Base-by-base conservation (phyloP, 23 tunicate genomes). In the Trididemnum miniatum region DNA sequence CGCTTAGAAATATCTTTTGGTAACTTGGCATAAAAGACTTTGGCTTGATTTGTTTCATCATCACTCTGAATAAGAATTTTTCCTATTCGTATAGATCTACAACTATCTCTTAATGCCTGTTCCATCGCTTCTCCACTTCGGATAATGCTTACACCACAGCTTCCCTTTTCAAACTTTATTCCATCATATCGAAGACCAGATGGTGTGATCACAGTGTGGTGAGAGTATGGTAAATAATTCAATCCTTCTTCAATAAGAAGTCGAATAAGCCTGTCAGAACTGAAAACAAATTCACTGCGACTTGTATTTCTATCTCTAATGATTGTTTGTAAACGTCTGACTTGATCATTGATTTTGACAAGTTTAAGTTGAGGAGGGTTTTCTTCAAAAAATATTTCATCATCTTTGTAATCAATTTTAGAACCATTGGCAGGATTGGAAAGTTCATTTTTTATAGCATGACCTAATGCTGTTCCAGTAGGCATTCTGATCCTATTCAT, bases 71-170 rank as follows among this genome's bases (percentile, higher is more conserved):
- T 95, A 9, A 95, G 74, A 34, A 95, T 95, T 33, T 95, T 95
- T 12, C 99, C 99, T 32, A 95, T 91, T 60, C 99, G 73, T 37
- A 95, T 95, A 22, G 99, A 95, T 23, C 99, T 65, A 72, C 99
- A 95, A 35, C 96, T 91, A 50, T 95, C 99, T 34, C 94, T 81
- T 34, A 95, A 80, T 1, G 96, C 96, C 59, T 91, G 99, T 64
- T 95, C 99, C 99, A 95, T 95, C 0, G 99, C 99, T 65, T 95
- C 99, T 0, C 75, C 98, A 71, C 96, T 89, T 74, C 99, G 52
- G 22, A 95, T 87, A 20, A 95, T 95, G 67, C 96, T 89, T 40
- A 95, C 99, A 2, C 99, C 99, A 87, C 99, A 95, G 49, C 82
- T 89, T 79, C 99, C 99, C 79, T 83, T 86, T 51, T 95, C 89